Conservation (phyloP, 2,888 invertebrate species). For the Escarpia spicata region DNA sequence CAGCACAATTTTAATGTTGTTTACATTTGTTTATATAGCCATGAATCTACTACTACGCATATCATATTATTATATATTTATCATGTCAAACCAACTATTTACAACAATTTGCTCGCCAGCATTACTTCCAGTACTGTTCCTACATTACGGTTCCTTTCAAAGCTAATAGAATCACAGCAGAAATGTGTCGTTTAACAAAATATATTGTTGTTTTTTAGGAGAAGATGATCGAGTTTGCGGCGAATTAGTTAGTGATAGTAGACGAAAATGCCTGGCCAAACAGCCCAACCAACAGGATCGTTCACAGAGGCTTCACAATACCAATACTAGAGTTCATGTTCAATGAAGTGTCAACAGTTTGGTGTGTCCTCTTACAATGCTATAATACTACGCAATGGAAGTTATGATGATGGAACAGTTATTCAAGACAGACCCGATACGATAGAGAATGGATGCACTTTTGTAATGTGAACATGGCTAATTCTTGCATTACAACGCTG, state of each 20-base stretch:
- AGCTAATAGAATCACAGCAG: too few relatives aligned
- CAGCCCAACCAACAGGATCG: neutral
- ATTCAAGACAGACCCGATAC: neutral
- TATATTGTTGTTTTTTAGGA: neutral
- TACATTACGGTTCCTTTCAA: too few relatives aligned
- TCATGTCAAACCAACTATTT: too few relatives aligned
- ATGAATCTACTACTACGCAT: too few relatives aligned
- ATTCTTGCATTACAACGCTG: neutral
- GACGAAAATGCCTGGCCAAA: neutral
- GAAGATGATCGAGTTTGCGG: neutral
- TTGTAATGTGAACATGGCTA: neutral
- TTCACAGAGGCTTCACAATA: neutral
- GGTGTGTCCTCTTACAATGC: too few relatives aligned
- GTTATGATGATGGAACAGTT: neutral
- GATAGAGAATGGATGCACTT: neutral
- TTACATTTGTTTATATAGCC: too few relatives aligned
- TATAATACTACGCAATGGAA: too few relatives aligned
- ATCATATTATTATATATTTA: too few relatives aligned
- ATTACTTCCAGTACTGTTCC: too few relatives aligned
- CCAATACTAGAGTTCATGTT: neutral
- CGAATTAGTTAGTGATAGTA: neutral
- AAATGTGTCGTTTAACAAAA: neutral
- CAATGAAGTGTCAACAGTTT: neutral
- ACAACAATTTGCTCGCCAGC: too few relatives aligned
- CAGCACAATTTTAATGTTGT: too few relatives aligned